Percentiles rank a stretch among this genome's conserved stretches.
Conservation (phyloP, 2,888 invertebrate species). For the Yponomeuta plumbellus region DNA sequence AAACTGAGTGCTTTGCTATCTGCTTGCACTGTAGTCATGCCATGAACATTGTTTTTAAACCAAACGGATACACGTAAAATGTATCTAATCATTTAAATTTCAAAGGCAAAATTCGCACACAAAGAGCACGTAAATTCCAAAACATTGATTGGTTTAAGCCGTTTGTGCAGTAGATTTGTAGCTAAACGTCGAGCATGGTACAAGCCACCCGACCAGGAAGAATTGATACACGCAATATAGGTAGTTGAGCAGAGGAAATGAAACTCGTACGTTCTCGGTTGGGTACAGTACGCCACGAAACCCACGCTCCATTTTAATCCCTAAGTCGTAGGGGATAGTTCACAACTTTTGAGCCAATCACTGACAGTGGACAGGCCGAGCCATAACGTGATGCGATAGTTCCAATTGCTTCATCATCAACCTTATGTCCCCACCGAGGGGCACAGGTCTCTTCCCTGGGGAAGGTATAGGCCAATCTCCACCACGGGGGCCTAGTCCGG, state of each 20-base stretch:
- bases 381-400: constrained; percentile 52
- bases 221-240: constrained; percentile 4
- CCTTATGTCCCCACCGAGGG: too few relatives aligned
- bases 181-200: not conserved
- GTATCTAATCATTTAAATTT: not conserved
- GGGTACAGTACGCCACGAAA: constrained; percentile 44
- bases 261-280: constrained; percentile 51
- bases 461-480: too few relatives aligned
- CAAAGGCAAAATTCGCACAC: not conserved
- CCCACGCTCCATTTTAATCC: not conserved
- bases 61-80: not conserved
- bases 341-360: not conserved
- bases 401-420: constrained; percentile 44
- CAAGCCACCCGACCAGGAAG: not conserved
- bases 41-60: not conserved
- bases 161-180: constrained; percentile 5
- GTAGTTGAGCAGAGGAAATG: constrained; percentile 43
- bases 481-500: too few relatives aligned
- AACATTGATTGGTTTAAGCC: not conserved
- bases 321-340: not conserved
- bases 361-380: constrained; percentile 37
- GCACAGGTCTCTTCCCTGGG: too few relatives aligned
- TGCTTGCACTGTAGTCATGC: not conserved
- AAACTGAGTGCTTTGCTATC: not conserved
- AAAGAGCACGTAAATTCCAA: not conserved